Evolutionary conservation across 2,113 vertebrate species (phyloP).

Genomic region (Mormyrus lacerda): DNA sequence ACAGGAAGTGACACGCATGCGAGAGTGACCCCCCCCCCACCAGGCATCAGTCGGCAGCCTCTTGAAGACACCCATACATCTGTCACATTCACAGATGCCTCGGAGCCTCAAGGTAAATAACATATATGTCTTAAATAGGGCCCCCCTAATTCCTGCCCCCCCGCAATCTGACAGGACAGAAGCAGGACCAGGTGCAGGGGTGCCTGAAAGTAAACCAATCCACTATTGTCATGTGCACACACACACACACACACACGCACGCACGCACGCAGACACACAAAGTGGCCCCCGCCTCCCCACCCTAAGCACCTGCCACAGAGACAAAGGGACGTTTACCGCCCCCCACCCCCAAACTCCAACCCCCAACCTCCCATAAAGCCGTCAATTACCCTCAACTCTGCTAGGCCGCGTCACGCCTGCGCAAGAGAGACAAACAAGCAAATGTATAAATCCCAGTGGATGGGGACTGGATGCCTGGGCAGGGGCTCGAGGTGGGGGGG

Average conservation of each 20-base stretch:
- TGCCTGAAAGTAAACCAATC: background rate
- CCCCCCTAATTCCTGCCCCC: background rate
- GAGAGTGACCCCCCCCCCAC: no score
- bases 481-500: background rate
- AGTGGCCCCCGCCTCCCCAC: background rate
- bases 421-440: slow-evolving; percentile 1
- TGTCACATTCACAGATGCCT: background rate
- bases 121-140: background rate
- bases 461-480: background rate
- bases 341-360: no score
- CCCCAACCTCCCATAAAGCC: background rate
- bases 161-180: background rate
- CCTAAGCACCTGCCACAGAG: background rate
- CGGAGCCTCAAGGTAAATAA: background rate
- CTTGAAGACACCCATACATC: background rate
- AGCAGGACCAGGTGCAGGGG: background rate
- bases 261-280: background rate
- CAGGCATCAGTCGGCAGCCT: background rate
- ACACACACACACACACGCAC: background rate
- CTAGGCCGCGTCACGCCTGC: background rate
- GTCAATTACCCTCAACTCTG: background rate
- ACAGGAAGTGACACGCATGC: background rate
- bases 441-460: background rate
- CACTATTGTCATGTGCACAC: background rate
- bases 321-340: background rate